These are phyloP conservation scores for Galerucella pusilla DNA, from an alignment of 2,888 invertebrate species.

Conservation along the genomic window DNA sequence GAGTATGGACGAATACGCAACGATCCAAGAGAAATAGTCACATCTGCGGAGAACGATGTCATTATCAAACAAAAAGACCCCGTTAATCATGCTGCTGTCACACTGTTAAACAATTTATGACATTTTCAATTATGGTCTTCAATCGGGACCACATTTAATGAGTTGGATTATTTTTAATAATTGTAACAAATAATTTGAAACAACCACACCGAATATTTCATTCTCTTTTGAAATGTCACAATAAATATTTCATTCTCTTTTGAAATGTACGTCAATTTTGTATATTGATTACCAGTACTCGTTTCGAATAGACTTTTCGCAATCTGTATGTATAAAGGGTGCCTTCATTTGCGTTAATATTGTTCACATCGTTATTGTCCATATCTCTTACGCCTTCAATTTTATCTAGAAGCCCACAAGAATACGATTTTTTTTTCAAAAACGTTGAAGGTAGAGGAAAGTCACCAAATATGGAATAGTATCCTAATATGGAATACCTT, in stretches of 20 bases:
- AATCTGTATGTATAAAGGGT: neutral
- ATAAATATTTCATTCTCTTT: too few relatives aligned
- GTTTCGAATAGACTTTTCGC: too few relatives aligned
- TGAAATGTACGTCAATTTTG: neutral
- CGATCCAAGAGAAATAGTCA: constrained; percentile 14
- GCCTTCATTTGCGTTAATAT: too few relatives aligned
- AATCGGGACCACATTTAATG: constrained; percentile 15
- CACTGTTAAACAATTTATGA: constrained; percentile 19
- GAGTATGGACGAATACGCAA: neutral
- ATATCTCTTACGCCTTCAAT: too few relatives aligned
- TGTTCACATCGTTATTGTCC: too few relatives aligned
- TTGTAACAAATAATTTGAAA: constrained; percentile 33
- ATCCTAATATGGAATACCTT: too few relatives aligned
- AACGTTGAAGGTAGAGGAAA: too few relatives aligned
- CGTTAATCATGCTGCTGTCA: constrained; percentile 20
- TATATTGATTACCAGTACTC: constrained; percentile 19
- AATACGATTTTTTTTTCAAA: too few relatives aligned
- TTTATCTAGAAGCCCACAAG: too few relatives aligned
- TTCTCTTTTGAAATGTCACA: constrained; percentile 22
- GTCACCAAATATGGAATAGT: too few relatives aligned
- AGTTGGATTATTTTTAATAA: constrained; percentile 34
- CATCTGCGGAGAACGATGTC: constrained; percentile 25
- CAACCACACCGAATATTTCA: constrained; percentile 25
- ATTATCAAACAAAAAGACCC: constrained; percentile 28
- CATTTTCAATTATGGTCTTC: constrained; percentile 23